Base-by-base conservation (phyloP, 1,140 invertebrate species). In the Camponotus vicinus region DNA sequence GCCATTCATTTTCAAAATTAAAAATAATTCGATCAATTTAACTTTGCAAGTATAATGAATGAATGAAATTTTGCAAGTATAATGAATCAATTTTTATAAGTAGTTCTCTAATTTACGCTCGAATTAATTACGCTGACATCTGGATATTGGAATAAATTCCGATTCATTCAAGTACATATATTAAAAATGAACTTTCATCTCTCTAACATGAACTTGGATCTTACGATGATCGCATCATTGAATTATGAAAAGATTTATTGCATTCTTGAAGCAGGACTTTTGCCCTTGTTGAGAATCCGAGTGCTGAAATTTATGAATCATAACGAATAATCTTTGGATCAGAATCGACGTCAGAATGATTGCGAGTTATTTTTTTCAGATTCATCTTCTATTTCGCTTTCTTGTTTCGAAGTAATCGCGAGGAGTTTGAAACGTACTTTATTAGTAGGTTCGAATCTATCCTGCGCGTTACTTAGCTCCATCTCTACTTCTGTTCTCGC, bases 251-350 rank as follows among this genome's bases (percentile, higher is more conserved):
- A 61, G 11, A 52, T 52, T 64, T n/a, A 18, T 49, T n/a, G 42
- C 7, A 66, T 18, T 55, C 77, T 69, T 69, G 15, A 80, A 80
- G 64, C 32, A 57, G 57, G 77, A 70, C 34, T 45, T 80, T 70
- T 70, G 45, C 15, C 37, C 40, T 37, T 67, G 13, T 40, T 13
- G 64, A 13, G 0, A 11, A 40, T 21, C 57, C 42, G 49, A 80
- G 37, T 70, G 21, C 57, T 57, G 21, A 40, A 69, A 27, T 69
- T 55, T 59, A 42, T 80, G 49, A 57, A 42, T 70, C 21, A 61
- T 8, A 11, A 59, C 11, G 13, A 27, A 27, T 15, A 34, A 57
- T 80, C 21, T 69, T 69, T 45, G 27, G 9, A 66, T 18, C 27
- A 34, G 11, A 78, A 34, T 18, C 18, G 15, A n/a, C 34, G n/a